phyloP scores from a whole-genome alignment of 2,888 invertebrate species.

The Nowickia ferox region DNA sequence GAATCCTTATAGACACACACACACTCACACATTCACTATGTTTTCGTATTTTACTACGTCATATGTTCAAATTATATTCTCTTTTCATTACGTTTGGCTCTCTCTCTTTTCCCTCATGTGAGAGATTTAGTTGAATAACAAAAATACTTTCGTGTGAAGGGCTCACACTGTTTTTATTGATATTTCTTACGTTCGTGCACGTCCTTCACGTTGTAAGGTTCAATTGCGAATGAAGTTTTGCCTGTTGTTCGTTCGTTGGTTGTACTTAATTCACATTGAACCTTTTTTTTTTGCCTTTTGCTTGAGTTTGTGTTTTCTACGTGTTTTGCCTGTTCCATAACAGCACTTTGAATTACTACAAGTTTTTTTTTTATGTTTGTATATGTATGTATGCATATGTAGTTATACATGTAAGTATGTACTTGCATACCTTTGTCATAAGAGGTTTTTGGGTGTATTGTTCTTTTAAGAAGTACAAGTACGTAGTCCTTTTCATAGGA shows the following conservation, averaged over 20 bases:
- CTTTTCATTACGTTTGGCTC: constrained; percentile 26
- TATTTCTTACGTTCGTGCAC: constrained; percentile 67
- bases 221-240: constrained; percentile 78
- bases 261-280: constrained; percentile 60
- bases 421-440: constrained; percentile 1
- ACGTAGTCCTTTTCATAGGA: constrained; percentile 47
- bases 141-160: constrained; percentile 45
- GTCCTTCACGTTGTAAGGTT: constrained; percentile 80
- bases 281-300: constrained; percentile 57
- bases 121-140: constrained; percentile 26
- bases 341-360: constrained; percentile 48
- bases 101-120: constrained; percentile 45
- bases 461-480: constrained; percentile 53
- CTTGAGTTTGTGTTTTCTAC: constrained; percentile 12
- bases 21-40: constrained; percentile 37
- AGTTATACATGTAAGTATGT: background rate
- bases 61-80: constrained; percentile 47
- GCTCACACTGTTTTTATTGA: constrained; percentile 20
- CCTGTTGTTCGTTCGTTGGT: constrained; percentile 13
- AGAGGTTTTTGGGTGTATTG: constrained; percentile 53
- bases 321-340: constrained; percentile 38
- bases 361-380: constrained; percentile 7
- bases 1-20: constrained; percentile 55
- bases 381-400: background rate
- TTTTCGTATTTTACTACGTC: constrained; percentile 58